Percentiles rank a stretch among this genome's conserved stretches.
These are phyloP conservation scores for Stichopus horrens DNA, from an alignment of 53 echinoderm and acorn worm species.

Conservation along the genomic window DNA sequence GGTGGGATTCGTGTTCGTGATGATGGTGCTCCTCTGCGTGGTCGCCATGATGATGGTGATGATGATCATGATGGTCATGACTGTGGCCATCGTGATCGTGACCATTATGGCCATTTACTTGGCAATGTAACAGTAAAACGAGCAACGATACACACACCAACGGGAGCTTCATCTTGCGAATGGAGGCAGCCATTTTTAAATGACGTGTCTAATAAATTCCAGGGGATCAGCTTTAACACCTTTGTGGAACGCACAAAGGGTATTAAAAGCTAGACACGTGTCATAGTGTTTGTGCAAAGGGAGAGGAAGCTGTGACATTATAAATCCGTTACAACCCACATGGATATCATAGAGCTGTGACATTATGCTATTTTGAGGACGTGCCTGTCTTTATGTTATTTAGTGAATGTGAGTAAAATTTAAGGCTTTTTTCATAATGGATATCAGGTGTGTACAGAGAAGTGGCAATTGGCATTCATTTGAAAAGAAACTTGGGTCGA, in stretches of 20 bases:
- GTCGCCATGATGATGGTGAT: neutral
- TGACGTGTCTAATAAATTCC: conserved; percentile 31
- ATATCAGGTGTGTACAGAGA: no score
- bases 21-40: neutral
- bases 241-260: neutral
- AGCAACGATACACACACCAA: conserved; percentile 55
- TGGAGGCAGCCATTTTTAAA: conserved; percentile 64
- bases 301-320: no score
- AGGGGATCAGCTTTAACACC: neutral
- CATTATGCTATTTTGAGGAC: no score
- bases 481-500: no score
- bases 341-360: no score
- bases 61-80: neutral
- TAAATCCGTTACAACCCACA: no score
- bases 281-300: no score
- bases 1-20: neutral
- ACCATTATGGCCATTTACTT: neutral
- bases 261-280: neutral
- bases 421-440: no score
- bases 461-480: no score
- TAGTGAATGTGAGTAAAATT: no score
- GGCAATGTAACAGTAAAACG: conserved; percentile 12
- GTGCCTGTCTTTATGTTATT: no score
- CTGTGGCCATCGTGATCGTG: conserved; percentile 17
- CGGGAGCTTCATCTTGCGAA: conserved; percentile 48